Percentiles rank a stretch among this genome's conserved stretches.
Evolutionary conservation across 2,113 vertebrate genomes (phyloP).

Genomic region (Phycodurus eques): DNA sequence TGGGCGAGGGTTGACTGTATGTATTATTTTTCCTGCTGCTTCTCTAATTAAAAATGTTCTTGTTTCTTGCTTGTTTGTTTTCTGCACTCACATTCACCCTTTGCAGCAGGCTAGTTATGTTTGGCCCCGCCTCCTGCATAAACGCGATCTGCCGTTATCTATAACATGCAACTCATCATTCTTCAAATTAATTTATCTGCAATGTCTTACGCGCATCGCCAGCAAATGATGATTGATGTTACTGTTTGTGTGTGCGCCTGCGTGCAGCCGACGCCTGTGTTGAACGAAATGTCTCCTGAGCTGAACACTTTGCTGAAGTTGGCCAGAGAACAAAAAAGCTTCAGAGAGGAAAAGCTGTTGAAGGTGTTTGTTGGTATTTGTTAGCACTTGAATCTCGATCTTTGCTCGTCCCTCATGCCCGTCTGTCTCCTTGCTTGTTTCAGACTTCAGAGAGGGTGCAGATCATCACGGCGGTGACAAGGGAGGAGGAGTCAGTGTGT

Average conservation of each 20-base stretch:
- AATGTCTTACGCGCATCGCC: too few species aligned
- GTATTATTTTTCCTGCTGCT: constrained; percentile 20
- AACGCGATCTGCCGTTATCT: too few species aligned
- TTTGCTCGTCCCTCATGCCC: not conserved
- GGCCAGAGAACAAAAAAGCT: constrained; percentile 41
- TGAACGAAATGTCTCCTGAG: constrained; percentile 57
- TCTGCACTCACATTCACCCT: not conserved
- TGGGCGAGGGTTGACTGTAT: too few species aligned
- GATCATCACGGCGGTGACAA: constrained; percentile 25
- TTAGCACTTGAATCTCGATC: not conserved
- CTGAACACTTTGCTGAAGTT: constrained; percentile 49
- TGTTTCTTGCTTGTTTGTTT: not conserved
- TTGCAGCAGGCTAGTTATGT: not conserved
- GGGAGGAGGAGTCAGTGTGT: constrained; percentile 31
- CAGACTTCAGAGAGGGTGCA: constrained; percentile 60
- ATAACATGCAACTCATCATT: too few species aligned
- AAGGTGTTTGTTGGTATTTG: constrained; percentile 35
- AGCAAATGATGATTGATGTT: not conserved
- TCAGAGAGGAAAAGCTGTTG: constrained; percentile 44
- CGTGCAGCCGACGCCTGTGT: constrained; percentile 37
- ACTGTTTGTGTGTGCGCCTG: constrained; percentile 7
- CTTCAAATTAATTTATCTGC: too few species aligned
- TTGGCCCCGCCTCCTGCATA: not conserved
- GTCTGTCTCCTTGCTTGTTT: constrained; percentile 19
- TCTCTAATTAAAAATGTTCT: constrained; percentile 12